A percentile compares a stretch with the other conserved stretches of the same genome.
Conservation (phyloP, 2,888 invertebrate genomes). For the Phania funesta region DNA sequence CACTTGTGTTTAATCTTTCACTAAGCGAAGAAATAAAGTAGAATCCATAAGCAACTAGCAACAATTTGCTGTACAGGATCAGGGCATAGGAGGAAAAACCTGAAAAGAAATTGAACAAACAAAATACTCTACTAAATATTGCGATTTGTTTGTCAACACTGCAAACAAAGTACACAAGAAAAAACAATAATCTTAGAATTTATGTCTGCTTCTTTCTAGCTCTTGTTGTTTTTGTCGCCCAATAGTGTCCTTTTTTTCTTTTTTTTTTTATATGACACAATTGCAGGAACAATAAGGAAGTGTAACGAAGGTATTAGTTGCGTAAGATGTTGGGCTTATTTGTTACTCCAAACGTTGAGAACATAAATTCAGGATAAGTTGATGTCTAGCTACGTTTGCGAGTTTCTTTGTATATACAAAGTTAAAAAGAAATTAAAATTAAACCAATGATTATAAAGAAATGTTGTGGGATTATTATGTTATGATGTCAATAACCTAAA, state of each 20-base stretch:
- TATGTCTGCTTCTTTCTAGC: slow-evolving; percentile 36
- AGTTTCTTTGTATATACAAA: no score
- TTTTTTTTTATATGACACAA: slow-evolving; percentile 22
- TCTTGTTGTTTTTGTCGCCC: not conserved
- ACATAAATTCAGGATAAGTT: slow-evolving; percentile 46
- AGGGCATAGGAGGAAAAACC: not conserved
- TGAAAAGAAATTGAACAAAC: slow-evolving; percentile 36
- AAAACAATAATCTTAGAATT: slow-evolving; percentile 62
- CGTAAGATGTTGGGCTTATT: slow-evolving; percentile 64
- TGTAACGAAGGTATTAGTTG: slow-evolving; percentile 59
- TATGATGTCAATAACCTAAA: no score
- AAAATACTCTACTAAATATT: slow-evolving; percentile 52
- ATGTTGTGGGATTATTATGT: no score
- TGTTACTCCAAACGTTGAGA: slow-evolving; percentile 48
- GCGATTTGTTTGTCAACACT: slow-evolving; percentile 51
- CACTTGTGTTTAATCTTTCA: slow-evolving; percentile 33
- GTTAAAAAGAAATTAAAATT: no score
- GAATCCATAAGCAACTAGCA: slow-evolving; percentile 5
- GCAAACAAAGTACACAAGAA: slow-evolving; percentile 35
- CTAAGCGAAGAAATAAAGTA: not conserved
- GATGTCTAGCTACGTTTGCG: slow-evolving; percentile 18
- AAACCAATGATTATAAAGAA: no score
- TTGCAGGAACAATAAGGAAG: not conserved
- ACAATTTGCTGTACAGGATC: slow-evolving; percentile 31
- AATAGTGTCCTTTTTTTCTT: not conserved